Percentiles rank a stretch among this genome's conserved stretches.
These are phyloP conservation scores for Varecia variegata DNA, from an alignment of 2,797 vertebrate genomes.

Conservation along the genomic window DNA sequence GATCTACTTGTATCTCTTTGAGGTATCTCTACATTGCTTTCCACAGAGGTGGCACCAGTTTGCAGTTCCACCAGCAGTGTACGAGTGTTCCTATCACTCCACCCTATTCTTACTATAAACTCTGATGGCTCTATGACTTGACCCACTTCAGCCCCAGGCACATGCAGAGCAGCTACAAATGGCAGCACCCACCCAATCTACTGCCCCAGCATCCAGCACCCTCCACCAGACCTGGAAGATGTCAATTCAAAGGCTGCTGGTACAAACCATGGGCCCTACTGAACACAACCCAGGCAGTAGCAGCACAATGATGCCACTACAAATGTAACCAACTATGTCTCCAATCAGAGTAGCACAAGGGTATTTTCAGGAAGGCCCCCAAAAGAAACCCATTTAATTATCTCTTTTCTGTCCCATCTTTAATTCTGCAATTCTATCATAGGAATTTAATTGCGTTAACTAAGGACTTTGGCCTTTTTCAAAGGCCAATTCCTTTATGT, in stretches of 20 bases:
- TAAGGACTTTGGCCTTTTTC: not conserved
- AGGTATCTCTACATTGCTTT: no score
- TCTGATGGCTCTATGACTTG: not conserved
- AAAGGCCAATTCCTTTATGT: not conserved
- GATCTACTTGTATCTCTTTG: no score
- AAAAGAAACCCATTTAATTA: not conserved
- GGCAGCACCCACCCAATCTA: not conserved
- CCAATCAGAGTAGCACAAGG: not conserved
- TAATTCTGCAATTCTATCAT: not conserved
- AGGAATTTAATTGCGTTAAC: not conserved
- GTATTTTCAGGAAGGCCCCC: not conserved
- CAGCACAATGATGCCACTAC: not conserved
- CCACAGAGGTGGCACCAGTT: no score
- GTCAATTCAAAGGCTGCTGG: not conserved
- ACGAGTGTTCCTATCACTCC: no score
- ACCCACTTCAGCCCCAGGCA: not conserved
- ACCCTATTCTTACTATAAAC: not conserved
- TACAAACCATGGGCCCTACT: not conserved
- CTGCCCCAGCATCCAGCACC: not conserved
- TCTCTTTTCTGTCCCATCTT: not conserved
- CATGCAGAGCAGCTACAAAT: not conserved
- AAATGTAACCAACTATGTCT: conserved; percentile 2
- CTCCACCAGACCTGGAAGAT: not conserved
- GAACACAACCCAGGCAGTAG: not conserved
- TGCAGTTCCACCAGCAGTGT: no score